Base-by-base conservation (phyloP, 2,113 vertebrate species). In the Sinocyclocheilus anophthalmus region DNA sequence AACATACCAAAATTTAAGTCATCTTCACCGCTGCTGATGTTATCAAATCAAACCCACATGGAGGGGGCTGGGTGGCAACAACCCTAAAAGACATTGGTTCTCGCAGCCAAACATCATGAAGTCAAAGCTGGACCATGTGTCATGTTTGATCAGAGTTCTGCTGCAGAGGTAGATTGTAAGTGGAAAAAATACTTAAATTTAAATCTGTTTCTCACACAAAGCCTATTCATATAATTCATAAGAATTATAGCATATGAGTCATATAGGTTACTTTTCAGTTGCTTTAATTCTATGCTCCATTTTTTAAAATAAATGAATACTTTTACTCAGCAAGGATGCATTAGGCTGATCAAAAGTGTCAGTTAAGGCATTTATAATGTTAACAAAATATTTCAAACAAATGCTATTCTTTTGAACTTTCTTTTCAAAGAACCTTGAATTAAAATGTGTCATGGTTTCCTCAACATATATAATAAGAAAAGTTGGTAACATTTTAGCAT, bases 361-460 rank as follows among this genome's bases (percentile, higher is more conserved):
- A 37, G 30, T 70, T 9, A 9, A 70, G 63, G 3, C 30, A 37
- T 70, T 70, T 70, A 70, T 70, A 37, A 70, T 20, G 3, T 37
- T 18, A 61, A 37, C 67, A 70, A 70, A 72, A 22, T 10, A 39
- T 72, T 39, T 12, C 33, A 72, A 20, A 39, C 10, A 39, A 37
- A 70, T 70, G 30, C 14, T 70, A 18, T 72, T 72, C 69, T 72
- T 39, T 72, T 22, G 16, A 72, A 72, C 33, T 39, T 72, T 70
- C 11, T 70, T 3, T 37, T 70, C 30, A 70, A 30, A 16, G 5
- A 67, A 67, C 9, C 67, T 0, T 70, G 33, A 22, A 70, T 37
- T 37, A 70, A 37, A 70, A 70, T 37, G 16, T 37, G 9, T 37
- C 16, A 37, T 18, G 16, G 6, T 70, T 70, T 70, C 5, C 16